Conservation (phyloP, 2,113 vertebrate genomes). For the Himantopus leucocephalus region DNA sequence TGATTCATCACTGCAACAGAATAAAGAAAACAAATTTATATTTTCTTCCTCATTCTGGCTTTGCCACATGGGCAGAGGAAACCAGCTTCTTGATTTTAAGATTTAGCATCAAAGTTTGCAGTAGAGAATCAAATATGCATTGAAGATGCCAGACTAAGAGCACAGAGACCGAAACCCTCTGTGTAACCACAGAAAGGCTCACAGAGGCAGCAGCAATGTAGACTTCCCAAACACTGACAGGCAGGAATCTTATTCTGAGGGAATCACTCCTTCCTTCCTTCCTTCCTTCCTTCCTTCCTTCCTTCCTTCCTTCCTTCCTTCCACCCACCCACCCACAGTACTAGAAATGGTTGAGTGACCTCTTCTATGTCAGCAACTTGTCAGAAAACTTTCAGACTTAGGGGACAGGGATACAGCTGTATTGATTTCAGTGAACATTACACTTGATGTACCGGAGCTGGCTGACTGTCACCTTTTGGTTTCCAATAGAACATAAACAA, state of each 20-base stretch:
- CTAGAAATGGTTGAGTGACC: neutral
- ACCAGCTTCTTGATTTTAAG: neutral
- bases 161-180: neutral
- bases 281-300: neutral
- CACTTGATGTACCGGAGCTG: neutral
- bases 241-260: neutral
- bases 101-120: neutral
- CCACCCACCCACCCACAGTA: too few species aligned
- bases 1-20: slow-evolving; percentile 36
- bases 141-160: neutral
- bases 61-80: neutral
- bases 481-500: neutral
- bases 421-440: neutral
- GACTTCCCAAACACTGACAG: neutral
- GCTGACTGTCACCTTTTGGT: neutral
- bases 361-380: neutral
- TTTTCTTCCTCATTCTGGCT: slow-evolving; percentile 48
- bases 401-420: neutral
- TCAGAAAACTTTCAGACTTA: neutral
- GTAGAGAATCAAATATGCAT: neutral
- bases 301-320: too few species aligned
- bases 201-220: neutral
- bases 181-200: neutral
- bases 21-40: neutral
- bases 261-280: neutral